Evolutionary conservation across 2,888 invertebrate genomes (phyloP), one percentile per base, ranked within the genome.

Genomic region (Folsomia manolachei): DNA sequence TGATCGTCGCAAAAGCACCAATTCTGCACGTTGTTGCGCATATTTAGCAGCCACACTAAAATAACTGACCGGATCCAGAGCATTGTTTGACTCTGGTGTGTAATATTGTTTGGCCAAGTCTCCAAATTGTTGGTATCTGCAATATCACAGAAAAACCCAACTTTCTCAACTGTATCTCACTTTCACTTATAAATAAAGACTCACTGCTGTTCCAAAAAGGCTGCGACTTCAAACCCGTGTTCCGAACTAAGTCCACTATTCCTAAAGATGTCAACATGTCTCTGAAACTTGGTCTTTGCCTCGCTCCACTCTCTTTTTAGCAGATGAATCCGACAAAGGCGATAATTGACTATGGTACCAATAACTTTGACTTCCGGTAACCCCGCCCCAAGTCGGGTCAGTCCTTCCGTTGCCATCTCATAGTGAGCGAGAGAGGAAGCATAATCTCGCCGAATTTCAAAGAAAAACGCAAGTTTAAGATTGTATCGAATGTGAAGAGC

Each of bases 381-480:
- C 11, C 24, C 7, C 25, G 18, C 25, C 18, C 25, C 27, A 27
- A 64, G 18, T 9, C 21, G 7, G n/a, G 9, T 14, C 2, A 64
- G 26, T n/a, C 2, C 9, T 9, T 64, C 39, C 7, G 27, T 2
- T 2, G n/a, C 39, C 2, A n/a, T 14, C n/a, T 64, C 39, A 21
- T 64, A 64, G 26, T 64, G 64, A n/a, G n/a, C n/a, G n/a, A n/a
- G n/a, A n/a, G n/a, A n/a, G n/a, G n/a, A n/a, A n/a, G n/a, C 90
- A 79, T 89, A 87, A 83, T 97, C 98, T 83, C 96, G 95, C 81
- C 93, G 91, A 76, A 99, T 85, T 85, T 99, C 99, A 82, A 93
- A 93, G 69, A 96, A 89, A 85, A 96, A 97, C 0, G 93, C 99
- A 84, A 97, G 89, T 86, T 99, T 99, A 83, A 97, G 97, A 83